Percentiles rank a stretch among this genome's conserved stretches.
phyloP scores from a whole-genome alignment of 2,113 vertebrate genomes.

The Collichthys lucidus region DNA sequence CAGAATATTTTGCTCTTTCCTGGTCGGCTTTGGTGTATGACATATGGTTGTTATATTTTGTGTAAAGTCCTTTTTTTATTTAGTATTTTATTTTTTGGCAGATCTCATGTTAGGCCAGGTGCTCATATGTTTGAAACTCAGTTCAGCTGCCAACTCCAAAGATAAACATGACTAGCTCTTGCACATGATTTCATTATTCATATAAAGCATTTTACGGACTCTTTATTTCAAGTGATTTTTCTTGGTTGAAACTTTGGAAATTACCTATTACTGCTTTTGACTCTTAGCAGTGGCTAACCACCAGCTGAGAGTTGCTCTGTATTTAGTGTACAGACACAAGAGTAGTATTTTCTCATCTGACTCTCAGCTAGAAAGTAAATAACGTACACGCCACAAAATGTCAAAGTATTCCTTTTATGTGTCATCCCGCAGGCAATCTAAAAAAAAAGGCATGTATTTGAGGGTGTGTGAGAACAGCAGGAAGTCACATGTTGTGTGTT shows the following conservation, averaged over 20 bases:
- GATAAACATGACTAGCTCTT: not conserved
- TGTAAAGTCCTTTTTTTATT: not conserved
- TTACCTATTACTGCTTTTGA: not conserved
- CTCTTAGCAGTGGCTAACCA: not conserved
- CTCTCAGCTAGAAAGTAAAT: not conserved
- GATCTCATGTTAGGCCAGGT: not conserved
- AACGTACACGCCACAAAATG: too few species aligned
- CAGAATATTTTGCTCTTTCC: not conserved
- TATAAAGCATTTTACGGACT: not conserved
- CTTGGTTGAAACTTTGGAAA: not conserved
- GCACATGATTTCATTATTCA: not conserved
- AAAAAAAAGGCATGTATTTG: not conserved
- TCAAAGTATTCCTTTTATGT: not conserved
- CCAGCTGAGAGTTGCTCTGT: not conserved
- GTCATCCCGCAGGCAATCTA: not conserved
- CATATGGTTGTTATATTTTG: not conserved
- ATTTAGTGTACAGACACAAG: not conserved
- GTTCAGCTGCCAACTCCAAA: not conserved
- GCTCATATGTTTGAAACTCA: not conserved
- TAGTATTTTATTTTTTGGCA: not conserved
- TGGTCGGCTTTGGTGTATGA: not conserved
- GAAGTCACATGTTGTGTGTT: conserved; percentile 28
- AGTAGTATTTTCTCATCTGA: not conserved
- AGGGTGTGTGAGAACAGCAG: not conserved
- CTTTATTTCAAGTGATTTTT: not conserved